Base-by-base conservation (phyloP, 2,888 invertebrate species). In the Desoria tigrina region DNA sequence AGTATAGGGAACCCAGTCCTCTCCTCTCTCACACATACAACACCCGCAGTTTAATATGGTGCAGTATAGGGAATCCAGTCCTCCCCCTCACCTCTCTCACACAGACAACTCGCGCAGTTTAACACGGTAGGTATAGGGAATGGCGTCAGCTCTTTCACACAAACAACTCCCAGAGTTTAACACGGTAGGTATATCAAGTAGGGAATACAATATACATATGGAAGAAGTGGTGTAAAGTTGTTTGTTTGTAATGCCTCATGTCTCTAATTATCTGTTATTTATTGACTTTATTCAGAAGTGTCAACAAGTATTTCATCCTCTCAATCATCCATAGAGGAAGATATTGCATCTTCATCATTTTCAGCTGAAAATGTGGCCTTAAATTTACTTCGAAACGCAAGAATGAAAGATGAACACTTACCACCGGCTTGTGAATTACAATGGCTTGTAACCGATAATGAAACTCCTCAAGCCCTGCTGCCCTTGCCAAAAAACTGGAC, bases 361-460 rank as follows among this genome's bases (percentile, higher is more conserved):
- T 88, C 89, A 0, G 91, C 92, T 0, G 91, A 92, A 81, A 86
- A 88, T 16, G 89, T 92, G 3, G 92, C 91, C 9, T 80, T 91
- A 23, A 88, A 87, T 24, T 80, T 92, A 26, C 86, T 92, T 63
- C 86, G 88, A 66, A 86, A 86, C 78, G 90, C 91, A 78, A 88
- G 86, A 68, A 88, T 89, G 75, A 87, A 88, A 76, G 72, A 74
- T 50, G 66, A 65, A 23, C 88, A 88, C 77, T 80, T 90, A 59
- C 90, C 91, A 0, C 85, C 87, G 74, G 89, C 90, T 2, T 88
- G 88, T 0, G 90, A 90, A 76, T 80, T 92, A 42, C 86, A 88
- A 76, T 92, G 91, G 90, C 82, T 91, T 2, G 89, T 91, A 0
- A 87, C 89, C 0, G 90, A 90, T 76, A 79, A 86, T 77, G 90